These are phyloP conservation scores for Bolborhynchus lineola DNA, from an alignment of 2,113 vertebrate species.

Conservation along the genomic window DNA sequence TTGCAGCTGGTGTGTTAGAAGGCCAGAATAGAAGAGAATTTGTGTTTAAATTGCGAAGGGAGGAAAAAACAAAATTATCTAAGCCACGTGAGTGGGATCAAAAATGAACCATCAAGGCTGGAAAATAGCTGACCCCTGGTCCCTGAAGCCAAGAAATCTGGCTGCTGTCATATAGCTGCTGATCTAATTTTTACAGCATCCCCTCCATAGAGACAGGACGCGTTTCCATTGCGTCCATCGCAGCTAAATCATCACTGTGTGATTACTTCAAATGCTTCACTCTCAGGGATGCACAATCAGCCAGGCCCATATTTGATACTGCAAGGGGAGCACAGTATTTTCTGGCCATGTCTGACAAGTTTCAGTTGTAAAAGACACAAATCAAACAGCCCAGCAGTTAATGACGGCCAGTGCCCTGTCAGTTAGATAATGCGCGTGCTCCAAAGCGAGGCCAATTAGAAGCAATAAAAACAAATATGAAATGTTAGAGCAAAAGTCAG, in stretches of 20 bases:
- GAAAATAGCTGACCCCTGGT: slow-evolving; percentile 39
- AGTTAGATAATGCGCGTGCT: slow-evolving; percentile 10
- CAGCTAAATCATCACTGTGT: slow-evolving; percentile 11
- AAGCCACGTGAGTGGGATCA: background rate
- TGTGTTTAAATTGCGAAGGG: background rate
- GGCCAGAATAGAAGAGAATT: background rate
- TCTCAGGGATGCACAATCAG: slow-evolving; percentile 42
- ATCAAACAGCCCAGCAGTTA: slow-evolving; percentile 40
- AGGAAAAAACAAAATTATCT: background rate
- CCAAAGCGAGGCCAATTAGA: slow-evolving; percentile 58
- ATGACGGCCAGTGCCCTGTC: slow-evolving; percentile 17
- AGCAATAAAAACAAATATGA: slow-evolving; percentile 55
- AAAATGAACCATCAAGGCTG: slow-evolving; percentile 42
- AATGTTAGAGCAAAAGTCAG: slow-evolving; percentile 51
- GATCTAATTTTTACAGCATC: slow-evolving; percentile 32
- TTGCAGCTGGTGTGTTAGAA: background rate
- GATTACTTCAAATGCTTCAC: slow-evolving; percentile 4
- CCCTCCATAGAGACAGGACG: background rate
- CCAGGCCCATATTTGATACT: background rate
- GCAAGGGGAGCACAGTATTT: background rate
- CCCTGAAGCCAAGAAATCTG: slow-evolving; percentile 1
- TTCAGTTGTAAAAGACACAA: slow-evolving; percentile 22
- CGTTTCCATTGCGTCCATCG: background rate
- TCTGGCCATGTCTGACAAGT: slow-evolving; percentile 8
- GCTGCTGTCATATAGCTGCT: background rate